Conservation (phyloP, 1,140 invertebrate genomes). For the Heliothis subflexa region DNA sequence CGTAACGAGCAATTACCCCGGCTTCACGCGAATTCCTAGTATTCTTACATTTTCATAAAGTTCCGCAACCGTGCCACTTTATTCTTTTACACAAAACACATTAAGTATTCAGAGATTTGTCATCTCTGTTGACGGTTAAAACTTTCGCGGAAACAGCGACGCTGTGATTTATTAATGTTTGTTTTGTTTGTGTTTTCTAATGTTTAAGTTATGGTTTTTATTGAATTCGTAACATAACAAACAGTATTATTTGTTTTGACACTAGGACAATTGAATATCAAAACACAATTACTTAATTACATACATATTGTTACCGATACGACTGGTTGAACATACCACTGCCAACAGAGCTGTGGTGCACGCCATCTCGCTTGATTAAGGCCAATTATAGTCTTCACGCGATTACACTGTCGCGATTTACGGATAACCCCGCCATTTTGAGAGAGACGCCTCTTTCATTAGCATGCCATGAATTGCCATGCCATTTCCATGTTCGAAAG, state of each 20-base stretch:
- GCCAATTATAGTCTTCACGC: constrained; percentile 77
- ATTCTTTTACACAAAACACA: constrained; percentile 42
- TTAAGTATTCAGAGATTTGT: constrained; percentile 37
- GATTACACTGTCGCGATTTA: constrained; percentile 75
- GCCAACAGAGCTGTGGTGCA: constrained; percentile 60
- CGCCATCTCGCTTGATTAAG: constrained; percentile 80
- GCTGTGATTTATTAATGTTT: constrained; percentile 23
- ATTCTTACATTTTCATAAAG: constrained; percentile 62
- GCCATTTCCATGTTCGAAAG: constrained; percentile 64
- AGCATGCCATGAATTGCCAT: constrained; percentile 61
- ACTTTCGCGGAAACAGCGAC: constrained; percentile 32
- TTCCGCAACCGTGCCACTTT: constrained; percentile 52
- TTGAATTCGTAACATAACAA: no score
- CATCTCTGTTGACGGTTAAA: constrained; percentile 13
- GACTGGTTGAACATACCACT: constrained; percentile 68
- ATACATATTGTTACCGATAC: constrained; percentile 44
- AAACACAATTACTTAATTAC: constrained; percentile 48
- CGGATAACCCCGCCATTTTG: constrained; percentile 70
- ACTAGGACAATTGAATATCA: constrained; percentile 30
- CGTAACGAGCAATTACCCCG: constrained; percentile 71
- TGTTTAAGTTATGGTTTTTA: background rate
- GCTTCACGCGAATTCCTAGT: constrained; percentile 56
- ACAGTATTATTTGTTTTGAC: background rate
- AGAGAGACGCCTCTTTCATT: constrained; percentile 72
- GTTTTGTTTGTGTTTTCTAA: constrained; percentile 27